Percentiles rank a stretch among this genome's conserved stretches.
Evolutionary conservation across 2,888 invertebrate species (phyloP).

Genomic region (Dromius quadrimaculatus): DNA sequence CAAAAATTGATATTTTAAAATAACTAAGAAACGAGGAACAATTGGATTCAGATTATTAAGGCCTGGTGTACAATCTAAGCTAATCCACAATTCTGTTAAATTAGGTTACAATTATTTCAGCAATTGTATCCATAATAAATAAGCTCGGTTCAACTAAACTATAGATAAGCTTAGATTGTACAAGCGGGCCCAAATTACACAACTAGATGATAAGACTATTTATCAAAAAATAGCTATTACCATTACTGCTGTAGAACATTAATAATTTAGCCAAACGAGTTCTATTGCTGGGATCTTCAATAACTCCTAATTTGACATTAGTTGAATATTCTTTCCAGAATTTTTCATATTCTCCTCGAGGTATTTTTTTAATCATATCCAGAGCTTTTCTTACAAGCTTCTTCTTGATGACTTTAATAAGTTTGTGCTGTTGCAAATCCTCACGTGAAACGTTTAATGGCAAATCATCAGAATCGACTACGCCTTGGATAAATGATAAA

Average conservation of each 20-base stretch:
- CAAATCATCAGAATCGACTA: constrained; percentile 98
- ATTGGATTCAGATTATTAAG: too few species aligned
- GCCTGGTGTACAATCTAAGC: too few species aligned
- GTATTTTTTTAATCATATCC: constrained; percentile 98
- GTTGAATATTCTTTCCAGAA: constrained; percentile 99
- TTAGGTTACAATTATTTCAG: too few species aligned
- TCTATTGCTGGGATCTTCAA: constrained; percentile 97
- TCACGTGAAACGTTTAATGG: constrained; percentile 98
- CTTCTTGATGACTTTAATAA: constrained; percentile 99
- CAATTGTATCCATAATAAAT: too few species aligned
- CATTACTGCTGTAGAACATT: constrained; percentile 87
- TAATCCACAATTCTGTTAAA: too few species aligned
- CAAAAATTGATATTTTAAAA: too few species aligned
- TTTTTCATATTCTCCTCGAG: constrained; percentile 86
- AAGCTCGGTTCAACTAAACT: too few species aligned
- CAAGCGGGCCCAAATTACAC: too few species aligned
- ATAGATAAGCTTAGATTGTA: too few species aligned
- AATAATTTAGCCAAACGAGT: constrained; percentile 95
- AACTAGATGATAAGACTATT: too few species aligned
- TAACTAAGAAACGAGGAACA: too few species aligned
- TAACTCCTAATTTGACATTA: constrained; percentile 84
- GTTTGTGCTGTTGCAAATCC: constrained; percentile 97
- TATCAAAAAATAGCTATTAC: too few species aligned
- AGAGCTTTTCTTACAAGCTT: constrained; percentile 96
- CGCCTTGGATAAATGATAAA: constrained; percentile 93